Evolutionary conservation across 2,888 invertebrate genomes (phyloP).

Genomic region (Ormyrus thymus): DNA sequence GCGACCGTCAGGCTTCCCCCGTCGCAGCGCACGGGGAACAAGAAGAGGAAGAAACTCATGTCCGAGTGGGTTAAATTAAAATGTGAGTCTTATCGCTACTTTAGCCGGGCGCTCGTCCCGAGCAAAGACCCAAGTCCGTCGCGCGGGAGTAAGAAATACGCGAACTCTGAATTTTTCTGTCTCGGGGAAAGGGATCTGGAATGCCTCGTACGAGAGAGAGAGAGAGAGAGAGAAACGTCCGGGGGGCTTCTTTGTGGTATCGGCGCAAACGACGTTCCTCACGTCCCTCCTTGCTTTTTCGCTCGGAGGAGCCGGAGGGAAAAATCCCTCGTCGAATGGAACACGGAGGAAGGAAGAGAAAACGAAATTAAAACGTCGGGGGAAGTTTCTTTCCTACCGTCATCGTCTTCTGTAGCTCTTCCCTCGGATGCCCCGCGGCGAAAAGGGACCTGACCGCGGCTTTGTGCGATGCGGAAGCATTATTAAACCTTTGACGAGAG

Average conservation of each 20-base stretch:
- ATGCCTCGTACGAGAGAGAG: conserved; percentile 47
- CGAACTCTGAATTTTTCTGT: conserved; percentile 56
- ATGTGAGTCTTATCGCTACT: conserved; percentile 4
- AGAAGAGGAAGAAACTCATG: not conserved
- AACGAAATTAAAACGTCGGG: conserved; percentile 71
- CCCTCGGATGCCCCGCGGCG: conserved; percentile 58
- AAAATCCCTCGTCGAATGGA: conserved; percentile 42
- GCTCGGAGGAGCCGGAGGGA: conserved; percentile 7
- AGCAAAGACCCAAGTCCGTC: not conserved
- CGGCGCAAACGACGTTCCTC: conserved; percentile 58
- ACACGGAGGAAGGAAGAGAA: conserved; percentile 56
- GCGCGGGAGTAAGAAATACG: conserved; percentile 50
- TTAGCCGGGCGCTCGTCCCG: not conserved
- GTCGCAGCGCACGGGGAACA: too few species aligned
- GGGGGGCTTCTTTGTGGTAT: conserved; percentile 62
- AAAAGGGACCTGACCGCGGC: conserved; percentile 65
- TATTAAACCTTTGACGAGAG: conserved; percentile 68
- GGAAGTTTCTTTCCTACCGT: conserved; percentile 50
- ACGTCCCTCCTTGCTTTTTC: conserved; percentile 45
- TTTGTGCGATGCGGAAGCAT: conserved; percentile 60
- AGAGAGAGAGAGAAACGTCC: conserved; percentile 38
- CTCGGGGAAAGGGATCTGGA: conserved; percentile 25
- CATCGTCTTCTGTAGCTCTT: conserved; percentile 41
- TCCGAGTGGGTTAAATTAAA: conserved; percentile 26
- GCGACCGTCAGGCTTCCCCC: too few species aligned